These are phyloP conservation scores for Athripsodes cinereus DNA, from an alignment of 2,888 invertebrate species.

Conservation along the genomic window DNA sequence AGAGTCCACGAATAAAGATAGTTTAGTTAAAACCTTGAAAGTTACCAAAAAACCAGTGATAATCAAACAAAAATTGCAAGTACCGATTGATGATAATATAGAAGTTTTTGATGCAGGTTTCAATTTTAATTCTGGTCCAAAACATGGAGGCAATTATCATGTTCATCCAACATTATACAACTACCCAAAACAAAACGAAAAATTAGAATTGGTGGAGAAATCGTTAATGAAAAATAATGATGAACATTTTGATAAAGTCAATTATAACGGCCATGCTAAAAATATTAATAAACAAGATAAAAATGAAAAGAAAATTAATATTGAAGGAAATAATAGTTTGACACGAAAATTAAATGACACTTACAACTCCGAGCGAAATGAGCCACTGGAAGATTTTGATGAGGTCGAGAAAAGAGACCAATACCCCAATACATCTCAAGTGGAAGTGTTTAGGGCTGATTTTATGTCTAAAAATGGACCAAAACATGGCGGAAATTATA, in stretches of 20 bases:
- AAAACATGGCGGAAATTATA: constrained; percentile 29
- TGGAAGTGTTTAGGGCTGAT: constrained; percentile 22
- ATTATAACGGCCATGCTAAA: background rate
- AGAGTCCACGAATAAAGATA: too few species aligned
- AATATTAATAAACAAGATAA: background rate
- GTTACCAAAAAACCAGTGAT: too few species aligned
- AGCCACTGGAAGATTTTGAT: too few species aligned
- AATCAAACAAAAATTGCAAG: constrained; percentile 10
- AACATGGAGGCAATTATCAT: constrained; percentile 28
- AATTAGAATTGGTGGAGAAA: background rate
- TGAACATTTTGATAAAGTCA: background rate
- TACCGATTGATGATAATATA: constrained; percentile 17
- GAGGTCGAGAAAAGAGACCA: constrained; percentile 10
- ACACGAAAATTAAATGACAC: too few species aligned
- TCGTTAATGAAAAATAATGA: too few species aligned
- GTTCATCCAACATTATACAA: background rate
- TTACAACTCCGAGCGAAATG: too few species aligned
- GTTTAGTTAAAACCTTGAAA: too few species aligned
- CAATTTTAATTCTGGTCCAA: constrained; percentile 24
- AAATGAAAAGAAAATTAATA: background rate
- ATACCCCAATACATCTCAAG: constrained; percentile 15
- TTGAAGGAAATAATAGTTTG: background rate
- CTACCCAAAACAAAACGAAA: background rate
- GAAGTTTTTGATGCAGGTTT: constrained; percentile 24
- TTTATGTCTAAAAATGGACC: constrained; percentile 19